Evolutionary conservation across 2,113 vertebrate genomes (phyloP).

Genomic region (Mystacornis crossleyi): DNA sequence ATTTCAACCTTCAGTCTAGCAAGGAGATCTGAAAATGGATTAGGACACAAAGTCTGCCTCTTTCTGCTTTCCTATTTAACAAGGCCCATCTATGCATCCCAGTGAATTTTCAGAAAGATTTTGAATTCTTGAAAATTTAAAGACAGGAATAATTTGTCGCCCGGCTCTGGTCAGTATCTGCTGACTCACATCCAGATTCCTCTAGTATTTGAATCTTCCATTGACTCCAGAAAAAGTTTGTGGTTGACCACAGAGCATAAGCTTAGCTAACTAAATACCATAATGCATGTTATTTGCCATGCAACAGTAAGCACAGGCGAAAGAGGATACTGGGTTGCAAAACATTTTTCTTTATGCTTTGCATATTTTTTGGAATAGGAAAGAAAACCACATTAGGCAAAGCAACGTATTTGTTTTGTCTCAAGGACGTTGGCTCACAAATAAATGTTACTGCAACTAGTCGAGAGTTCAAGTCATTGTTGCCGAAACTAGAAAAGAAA

Average conservation of each 20-base stretch:
- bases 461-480: background rate
- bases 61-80: background rate
- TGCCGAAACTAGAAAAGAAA: background rate
- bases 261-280: background rate
- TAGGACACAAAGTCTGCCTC: background rate
- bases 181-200: background rate
- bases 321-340: background rate
- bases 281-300: background rate
- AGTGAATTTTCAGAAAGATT: background rate
- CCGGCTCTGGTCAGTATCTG: background rate
- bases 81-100: background rate
- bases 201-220: background rate
- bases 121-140: background rate
- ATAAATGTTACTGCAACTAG: background rate
- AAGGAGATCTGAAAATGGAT: background rate
- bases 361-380: background rate
- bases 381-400: slow-evolving; percentile 8
- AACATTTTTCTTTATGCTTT: background rate
- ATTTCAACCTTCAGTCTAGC: background rate
- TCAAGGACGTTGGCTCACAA: background rate
- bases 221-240: background rate
- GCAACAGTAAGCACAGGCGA: background rate
- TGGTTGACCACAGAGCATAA: slow-evolving; percentile 15
- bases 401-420: slow-evolving; percentile 26
- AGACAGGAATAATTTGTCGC: background rate